Conservation (phyloP, 2,797 vertebrate genomes). For the Parambassis ranga region DNA sequence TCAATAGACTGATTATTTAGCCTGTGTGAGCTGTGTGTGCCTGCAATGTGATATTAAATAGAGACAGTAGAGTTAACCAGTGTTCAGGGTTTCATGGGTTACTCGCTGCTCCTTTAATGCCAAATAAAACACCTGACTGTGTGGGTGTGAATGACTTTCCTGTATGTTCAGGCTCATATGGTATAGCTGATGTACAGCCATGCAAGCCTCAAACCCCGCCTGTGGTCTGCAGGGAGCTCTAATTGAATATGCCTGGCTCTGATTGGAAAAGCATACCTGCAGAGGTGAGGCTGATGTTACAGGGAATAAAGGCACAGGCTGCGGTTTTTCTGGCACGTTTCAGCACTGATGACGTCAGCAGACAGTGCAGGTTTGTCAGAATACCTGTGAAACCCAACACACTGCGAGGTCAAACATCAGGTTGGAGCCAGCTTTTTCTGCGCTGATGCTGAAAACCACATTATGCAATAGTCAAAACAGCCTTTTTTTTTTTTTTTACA, state of each 20-base stretch:
- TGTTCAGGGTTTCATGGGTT: not conserved
- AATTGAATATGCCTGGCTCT: constrained; percentile 14
- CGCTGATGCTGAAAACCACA: not conserved
- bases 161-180: constrained; percentile 17
- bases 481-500: constrained; percentile 15
- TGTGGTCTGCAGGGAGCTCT: constrained; percentile 13
- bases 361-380: not conserved
- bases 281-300: constrained; percentile 11
- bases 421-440: not conserved
- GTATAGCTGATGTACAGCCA: not conserved
- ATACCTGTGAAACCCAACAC: constrained; percentile 16
- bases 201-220: constrained; percentile 3
- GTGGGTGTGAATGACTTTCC: constrained; percentile 18
- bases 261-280: constrained; percentile 30
- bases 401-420: not conserved
- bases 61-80: too few relatives aligned
- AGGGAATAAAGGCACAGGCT: not conserved
- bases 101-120: not conserved
- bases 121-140: not conserved
- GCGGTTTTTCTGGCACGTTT: constrained; percentile 9
- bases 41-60: too few relatives aligned
- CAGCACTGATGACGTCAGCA: constrained; percentile 26
- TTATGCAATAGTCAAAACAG: constrained; percentile 21
- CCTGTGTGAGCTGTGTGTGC: not conserved
- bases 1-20: not conserved